phyloP scores from a whole-genome alignment of 2,888 invertebrate species.

The Heliconius charithonia region DNA sequence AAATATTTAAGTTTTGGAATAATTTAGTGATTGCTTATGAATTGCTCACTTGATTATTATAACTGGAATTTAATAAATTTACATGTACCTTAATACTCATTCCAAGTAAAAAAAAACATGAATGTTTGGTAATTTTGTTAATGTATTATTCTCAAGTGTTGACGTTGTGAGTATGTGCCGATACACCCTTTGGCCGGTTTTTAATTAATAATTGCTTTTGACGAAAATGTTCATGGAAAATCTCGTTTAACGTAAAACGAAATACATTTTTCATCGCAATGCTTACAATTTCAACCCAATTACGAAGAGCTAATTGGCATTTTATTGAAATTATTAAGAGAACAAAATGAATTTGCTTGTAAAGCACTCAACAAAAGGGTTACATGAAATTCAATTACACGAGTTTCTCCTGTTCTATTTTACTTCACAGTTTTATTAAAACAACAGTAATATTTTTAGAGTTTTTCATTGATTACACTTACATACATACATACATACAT shows the following conservation, averaged over 20 bases:
- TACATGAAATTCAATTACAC: constrained; percentile 23
- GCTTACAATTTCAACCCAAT: constrained; percentile 25
- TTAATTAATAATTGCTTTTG: constrained; percentile 22
- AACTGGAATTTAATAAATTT: too few species aligned
- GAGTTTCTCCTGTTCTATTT: constrained; percentile 22
- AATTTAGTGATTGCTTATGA: too few species aligned
- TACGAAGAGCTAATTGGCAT: constrained; percentile 25
- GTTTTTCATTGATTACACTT: not conserved
- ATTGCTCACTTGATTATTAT: too few species aligned
- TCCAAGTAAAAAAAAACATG: too few species aligned
- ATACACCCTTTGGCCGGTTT: constrained; percentile 12
- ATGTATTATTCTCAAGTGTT: constrained; percentile 1
- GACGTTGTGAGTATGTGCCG: constrained; percentile 1
- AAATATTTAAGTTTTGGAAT: too few species aligned
- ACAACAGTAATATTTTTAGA: constrained; percentile 3
- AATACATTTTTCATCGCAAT: constrained; percentile 27
- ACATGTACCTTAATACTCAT: too few species aligned
- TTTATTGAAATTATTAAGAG: constrained; percentile 27
- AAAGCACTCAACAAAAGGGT: constrained; percentile 33
- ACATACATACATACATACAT: too few species aligned
- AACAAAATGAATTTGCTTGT: constrained; percentile 34
- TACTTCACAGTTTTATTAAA: constrained; percentile 20
- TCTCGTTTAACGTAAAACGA: constrained; percentile 22
- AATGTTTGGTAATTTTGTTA: not conserved
- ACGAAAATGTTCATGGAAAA: constrained; percentile 16